phyloP scores from a whole-genome alignment of 2,888 invertebrate species.

The Heliconius sara region DNA sequence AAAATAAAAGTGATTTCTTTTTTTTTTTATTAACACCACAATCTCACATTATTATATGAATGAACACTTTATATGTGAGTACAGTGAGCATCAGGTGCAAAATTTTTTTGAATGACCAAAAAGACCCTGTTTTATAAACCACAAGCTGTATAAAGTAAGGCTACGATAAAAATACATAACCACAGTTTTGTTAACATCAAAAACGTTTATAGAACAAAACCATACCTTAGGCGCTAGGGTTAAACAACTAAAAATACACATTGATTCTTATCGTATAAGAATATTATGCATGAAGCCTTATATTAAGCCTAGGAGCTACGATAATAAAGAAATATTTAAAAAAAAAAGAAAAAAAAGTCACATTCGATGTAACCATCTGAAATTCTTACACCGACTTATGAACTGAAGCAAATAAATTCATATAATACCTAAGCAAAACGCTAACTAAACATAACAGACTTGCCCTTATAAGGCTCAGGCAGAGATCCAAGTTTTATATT shows the following conservation, averaged over 20 bases:
- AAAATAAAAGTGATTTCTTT: slow-evolving; percentile 69
- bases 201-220: slow-evolving; percentile 35
- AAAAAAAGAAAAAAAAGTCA: slow-evolving; percentile 34
- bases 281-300: slow-evolving; percentile 43
- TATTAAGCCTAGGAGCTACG: slow-evolving; percentile 36
- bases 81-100: slow-evolving; percentile 63
- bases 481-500: slow-evolving; percentile 46
- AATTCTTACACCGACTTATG: slow-evolving; percentile 24
- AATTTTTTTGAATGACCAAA: slow-evolving; percentile 69
- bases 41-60: slow-evolving; percentile 55
- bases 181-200: slow-evolving; percentile 40
- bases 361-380: slow-evolving; percentile 30
- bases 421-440: slow-evolving; percentile 31
- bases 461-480: slow-evolving; percentile 37
- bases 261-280: slow-evolving; percentile 37
- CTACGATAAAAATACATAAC: slow-evolving; percentile 45
- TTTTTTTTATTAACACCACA: slow-evolving; percentile 56
- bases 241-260: slow-evolving; percentile 38
- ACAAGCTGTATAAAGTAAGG: slow-evolving; percentile 45
- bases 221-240: slow-evolving; percentile 38
- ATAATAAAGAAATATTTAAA: slow-evolving; percentile 19
- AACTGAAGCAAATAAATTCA: slow-evolving; percentile 37
- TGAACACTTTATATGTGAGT: slow-evolving; percentile 60
- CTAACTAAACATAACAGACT: slow-evolving; percentile 40
- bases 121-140: slow-evolving; percentile 68